Evolutionary conservation across 2,888 invertebrate species (phyloP), one percentile per base, ranked within the genome.

Genomic region (Xestia c-nigrum): DNA sequence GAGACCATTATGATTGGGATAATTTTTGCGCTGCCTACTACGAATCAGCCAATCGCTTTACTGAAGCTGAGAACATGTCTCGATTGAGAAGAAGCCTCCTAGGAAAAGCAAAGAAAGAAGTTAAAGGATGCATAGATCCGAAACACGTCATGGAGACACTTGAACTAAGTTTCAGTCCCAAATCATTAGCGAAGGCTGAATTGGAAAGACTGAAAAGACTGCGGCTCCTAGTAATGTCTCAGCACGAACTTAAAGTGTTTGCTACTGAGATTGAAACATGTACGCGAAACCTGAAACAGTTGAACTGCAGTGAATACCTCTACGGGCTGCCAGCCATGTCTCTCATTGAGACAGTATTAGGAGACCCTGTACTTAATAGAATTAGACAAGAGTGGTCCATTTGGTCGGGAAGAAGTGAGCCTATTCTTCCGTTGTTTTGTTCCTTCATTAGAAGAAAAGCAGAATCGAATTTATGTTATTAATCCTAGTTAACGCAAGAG

Each of bases 331-430:
- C n/a, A 46, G 7, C 19, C 31, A 5, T 1, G 21, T 5, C 12
- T 2, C 19, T 70, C 24, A 14, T 9, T 21, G 31, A 0, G 5
- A 31, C 21, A 31, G 5, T 70, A 14, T 5, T 71, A 16, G 5
- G 0, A 7, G 7, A 38, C 10, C 5, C n/a, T 64, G 7, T 19
- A n/a, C 12, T 10, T 40, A 2, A 0, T 0, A 9, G 0, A n/a
- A 6, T 64, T 4, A 12, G 0, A 24, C 0, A 2, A 0, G 38
- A 21, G 21, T 66, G 66, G 72, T 2, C 9, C 1, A 0, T 1
- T 5, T 66, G 0, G 5, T 1, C 5, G 12, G 0, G 0, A 6
- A 0, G 0, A 5, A 31, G 12, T 1, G 3, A 0, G 0, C 1
- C 19, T 21, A 3, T 16, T 40, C 40, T 66, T 40, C 1, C 1